A percentile compares a stretch with the other conserved stretches of the same genome.
Evolutionary conservation across 2,797 vertebrate species (phyloP).

Genomic region (Synaphobranchus kaupii): DNA sequence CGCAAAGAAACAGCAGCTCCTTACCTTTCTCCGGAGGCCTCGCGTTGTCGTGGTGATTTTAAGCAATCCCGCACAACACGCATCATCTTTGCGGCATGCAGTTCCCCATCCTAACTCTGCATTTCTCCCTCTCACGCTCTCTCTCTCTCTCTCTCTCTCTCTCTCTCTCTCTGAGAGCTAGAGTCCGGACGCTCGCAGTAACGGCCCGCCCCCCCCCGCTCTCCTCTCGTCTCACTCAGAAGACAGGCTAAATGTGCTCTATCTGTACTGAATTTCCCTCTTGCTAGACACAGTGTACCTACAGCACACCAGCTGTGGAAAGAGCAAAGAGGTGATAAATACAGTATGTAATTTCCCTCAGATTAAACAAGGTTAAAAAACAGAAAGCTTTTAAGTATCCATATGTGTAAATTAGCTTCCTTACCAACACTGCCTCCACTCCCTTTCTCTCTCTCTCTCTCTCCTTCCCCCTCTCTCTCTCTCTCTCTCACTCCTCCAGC

Average conservation of each 20-base stretch:
- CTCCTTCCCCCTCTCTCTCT: conserved; percentile 17
- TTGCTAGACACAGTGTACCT: background rate
- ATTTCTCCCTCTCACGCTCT: background rate
- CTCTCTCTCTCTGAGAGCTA: background rate
- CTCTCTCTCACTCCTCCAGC: conserved; percentile 20
- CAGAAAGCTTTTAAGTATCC: background rate
- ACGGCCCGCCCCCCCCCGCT: background rate
- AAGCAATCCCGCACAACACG: conserved; percentile 66
- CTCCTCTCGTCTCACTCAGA: background rate
- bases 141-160: conserved; percentile 6
- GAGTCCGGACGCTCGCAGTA: background rate
- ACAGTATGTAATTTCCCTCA: background rate
- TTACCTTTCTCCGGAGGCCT: conserved; percentile 52
- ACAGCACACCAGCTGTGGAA: background rate
- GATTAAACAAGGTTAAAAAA: background rate
- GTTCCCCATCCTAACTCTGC: conserved; percentile 38
- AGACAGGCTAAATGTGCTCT: background rate
- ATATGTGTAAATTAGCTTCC: conserved; percentile 19
- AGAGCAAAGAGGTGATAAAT: background rate
- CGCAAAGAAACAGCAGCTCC: conserved; percentile 28
- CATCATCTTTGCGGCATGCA: conserved; percentile 56
- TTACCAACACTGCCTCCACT: conserved; percentile 9
- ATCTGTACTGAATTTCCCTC: background rate
- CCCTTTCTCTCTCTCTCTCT: background rate
- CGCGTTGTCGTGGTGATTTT: conserved; percentile 53